Percentiles rank a stretch among this genome's conserved stretches.
These are phyloP conservation scores for Tapirus terrestris DNA, from an alignment of 2,113 vertebrate species.

Conservation along the genomic window DNA sequence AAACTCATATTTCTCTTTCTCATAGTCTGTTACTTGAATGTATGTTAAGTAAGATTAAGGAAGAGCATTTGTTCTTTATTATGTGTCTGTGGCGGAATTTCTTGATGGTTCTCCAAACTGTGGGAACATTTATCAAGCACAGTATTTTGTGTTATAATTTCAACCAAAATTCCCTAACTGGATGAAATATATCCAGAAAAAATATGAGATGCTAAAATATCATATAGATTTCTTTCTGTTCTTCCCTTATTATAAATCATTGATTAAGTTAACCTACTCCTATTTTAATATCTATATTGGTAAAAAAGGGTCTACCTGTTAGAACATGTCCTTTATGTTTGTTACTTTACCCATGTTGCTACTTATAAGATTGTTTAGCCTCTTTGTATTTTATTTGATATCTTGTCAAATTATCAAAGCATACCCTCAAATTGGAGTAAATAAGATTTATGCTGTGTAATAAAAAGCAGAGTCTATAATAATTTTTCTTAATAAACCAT, in stretches of 20 bases:
- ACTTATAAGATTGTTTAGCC: not conserved
- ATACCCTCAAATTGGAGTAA: not conserved
- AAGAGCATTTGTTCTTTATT: constrained; percentile 53
- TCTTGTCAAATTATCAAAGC: not conserved
- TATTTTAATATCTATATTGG: not conserved
- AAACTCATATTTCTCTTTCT: not conserved
- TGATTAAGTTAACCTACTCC: not conserved
- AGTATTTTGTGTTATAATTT: constrained; percentile 35
- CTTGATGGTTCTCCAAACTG: not conserved
- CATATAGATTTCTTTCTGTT: not conserved
- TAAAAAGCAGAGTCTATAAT: not conserved
- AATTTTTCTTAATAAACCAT: not conserved
- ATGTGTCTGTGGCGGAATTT: constrained; percentile 12
- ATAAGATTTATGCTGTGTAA: not conserved
- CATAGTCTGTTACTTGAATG: constrained; percentile 1
- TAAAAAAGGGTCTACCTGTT: not conserved
- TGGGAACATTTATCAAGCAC: not conserved
- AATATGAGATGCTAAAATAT: not conserved
- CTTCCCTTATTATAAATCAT: not conserved
- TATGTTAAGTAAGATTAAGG: constrained; percentile 58
- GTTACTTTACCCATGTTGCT: not conserved
- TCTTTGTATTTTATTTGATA: constrained; percentile 9
- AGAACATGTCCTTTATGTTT: not conserved
- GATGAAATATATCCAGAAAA: not conserved
- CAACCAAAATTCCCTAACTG: not conserved